Evolutionary conservation across 2,888 invertebrate species (phyloP).

Genomic region (Catocala sponsa): DNA sequence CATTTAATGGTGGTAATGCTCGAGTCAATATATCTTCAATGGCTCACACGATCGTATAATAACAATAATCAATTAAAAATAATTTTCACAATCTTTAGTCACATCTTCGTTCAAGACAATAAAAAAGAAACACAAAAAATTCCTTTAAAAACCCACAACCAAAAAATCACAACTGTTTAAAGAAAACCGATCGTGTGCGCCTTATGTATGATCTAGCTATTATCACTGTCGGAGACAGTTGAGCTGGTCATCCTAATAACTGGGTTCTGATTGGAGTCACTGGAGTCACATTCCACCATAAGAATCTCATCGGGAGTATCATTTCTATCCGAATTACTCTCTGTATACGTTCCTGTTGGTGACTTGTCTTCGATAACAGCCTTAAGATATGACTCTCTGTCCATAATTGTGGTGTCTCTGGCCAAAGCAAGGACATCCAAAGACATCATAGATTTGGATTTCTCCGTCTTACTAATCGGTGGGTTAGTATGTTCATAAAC

Average conservation of each 20-base stretch:
- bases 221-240: conserved; percentile 80
- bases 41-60: conserved; percentile 26
- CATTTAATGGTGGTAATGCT: conserved; percentile 34
- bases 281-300: conserved; percentile 84
- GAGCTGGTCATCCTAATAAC: conserved; percentile 84
- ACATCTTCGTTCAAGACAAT: background rate
- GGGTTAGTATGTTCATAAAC: conserved; percentile 72
- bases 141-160: conserved; percentile 40
- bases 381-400: conserved; percentile 80
- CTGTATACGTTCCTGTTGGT: conserved; percentile 81
- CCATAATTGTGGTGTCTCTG: conserved; percentile 76
- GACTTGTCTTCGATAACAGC: conserved; percentile 85
- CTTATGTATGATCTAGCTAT: conserved; percentile 64
- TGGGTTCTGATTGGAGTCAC: conserved; percentile 82
- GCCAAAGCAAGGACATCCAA: conserved; percentile 80
- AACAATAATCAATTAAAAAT: conserved; percentile 27
- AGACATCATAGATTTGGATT: conserved; percentile 85
- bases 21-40: background rate
- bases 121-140: background rate
- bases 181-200: conserved; percentile 21
- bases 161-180: conserved; percentile 21
- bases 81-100: conserved; percentile 27
- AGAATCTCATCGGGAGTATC: conserved; percentile 83
- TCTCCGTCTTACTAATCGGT: conserved; percentile 74
- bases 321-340: conserved; percentile 82